A percentile compares a stretch with the other conserved stretches of the same genome.
These are phyloP conservation scores for Pachycephus smyrnensis DNA, from an alignment of 2,888 invertebrate genomes.

Conservation along the genomic window DNA sequence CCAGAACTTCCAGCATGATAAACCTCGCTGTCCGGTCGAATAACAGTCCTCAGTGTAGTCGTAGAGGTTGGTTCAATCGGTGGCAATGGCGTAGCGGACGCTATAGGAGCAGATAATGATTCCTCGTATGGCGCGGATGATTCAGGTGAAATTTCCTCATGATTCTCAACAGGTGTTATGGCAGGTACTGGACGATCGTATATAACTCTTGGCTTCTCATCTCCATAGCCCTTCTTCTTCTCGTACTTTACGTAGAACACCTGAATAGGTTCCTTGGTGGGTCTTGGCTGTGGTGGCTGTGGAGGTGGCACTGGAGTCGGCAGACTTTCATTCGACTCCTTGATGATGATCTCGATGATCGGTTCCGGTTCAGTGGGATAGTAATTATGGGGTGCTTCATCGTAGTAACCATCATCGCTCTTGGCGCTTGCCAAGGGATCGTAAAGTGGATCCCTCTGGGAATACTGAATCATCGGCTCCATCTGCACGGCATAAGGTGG, in stretches of 20 bases:
- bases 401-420: conserved; percentile 60
- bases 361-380: conserved; percentile 81
- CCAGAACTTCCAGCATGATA: conserved; percentile 83
- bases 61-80: conserved; percentile 80
- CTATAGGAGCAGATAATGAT: conserved; percentile 65
- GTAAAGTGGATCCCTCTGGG: conserved; percentile 83
- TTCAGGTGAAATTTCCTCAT: conserved; percentile 67
- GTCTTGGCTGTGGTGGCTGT: conserved; percentile 70
- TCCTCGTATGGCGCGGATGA: conserved; percentile 69
- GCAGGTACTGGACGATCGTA: conserved; percentile 87
- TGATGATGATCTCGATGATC: conserved; percentile 92
- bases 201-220: conserved; percentile 78
- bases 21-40: conserved; percentile 87
- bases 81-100: conserved; percentile 68
- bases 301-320: conserved; percentile 73
- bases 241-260: conserved; percentile 93
- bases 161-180: conserved; percentile 77
- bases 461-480: conserved; percentile 84
- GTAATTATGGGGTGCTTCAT: conserved; percentile 46
- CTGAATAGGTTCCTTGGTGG: conserved; percentile 86
- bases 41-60: conserved; percentile 86
- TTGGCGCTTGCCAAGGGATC: conserved; percentile 70
- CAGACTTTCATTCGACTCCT: conserved; percentile 86
- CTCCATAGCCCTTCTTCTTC: conserved; percentile 79
- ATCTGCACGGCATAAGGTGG: conserved; percentile 84